Base-by-base conservation (phyloP, 30 jellyfish, hydroid and myxozoan genomes). In the Hydra vulgaris region DNA sequence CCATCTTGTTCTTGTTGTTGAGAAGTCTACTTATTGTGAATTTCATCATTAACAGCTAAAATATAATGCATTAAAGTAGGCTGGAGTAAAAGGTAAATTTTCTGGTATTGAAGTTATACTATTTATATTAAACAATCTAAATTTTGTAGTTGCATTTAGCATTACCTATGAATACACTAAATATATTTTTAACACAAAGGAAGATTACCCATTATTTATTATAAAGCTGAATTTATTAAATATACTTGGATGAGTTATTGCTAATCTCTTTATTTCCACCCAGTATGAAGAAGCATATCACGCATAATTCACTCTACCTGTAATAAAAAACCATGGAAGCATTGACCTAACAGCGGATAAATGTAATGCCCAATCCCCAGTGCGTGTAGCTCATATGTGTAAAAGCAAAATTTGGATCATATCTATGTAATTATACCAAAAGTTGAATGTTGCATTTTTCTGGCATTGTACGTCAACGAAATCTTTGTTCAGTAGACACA, bases 271-370 rank as follows among this genome's bases (percentile, higher is more conserved):
- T 82, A 77, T 77, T 53, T 77, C 85, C 15, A 77, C 23, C 85
- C 82, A 77, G 85, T 54, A 77, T 24, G 53, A 22, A 54, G 85
- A 18, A 23, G 25, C 17, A 52, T 77, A 77, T 25, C 85, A 19
- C n/a, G 85, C 82, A 77, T 77, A 53, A 77, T 77, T 77, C 26
- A 77, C 18, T 77, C 82, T 81, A 77, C 55, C 85, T 17, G 77
- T 22, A 54, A 56, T 69, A n/a, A n/a, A n/a, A n/a, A n/a, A n/a
- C n/a, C n/a, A n/a, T n/a, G n/a, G n/a, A n/a, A n/a, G n/a, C n/a
- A n/a, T n/a, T n/a, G n/a, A n/a, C n/a, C n/a, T n/a, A n/a, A 74
- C 27, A 23, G 82, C 22, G 23, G 27, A 25, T 18, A 18, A 21
- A 16, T n/a, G 82, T 23, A 18, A n/a, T n/a, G n/a, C 85, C 82